Evolutionary conservation across 2,888 invertebrate genomes (phyloP), one percentile per base, ranked within the genome.

Genomic region (Pyrochroa serraticornis): DNA sequence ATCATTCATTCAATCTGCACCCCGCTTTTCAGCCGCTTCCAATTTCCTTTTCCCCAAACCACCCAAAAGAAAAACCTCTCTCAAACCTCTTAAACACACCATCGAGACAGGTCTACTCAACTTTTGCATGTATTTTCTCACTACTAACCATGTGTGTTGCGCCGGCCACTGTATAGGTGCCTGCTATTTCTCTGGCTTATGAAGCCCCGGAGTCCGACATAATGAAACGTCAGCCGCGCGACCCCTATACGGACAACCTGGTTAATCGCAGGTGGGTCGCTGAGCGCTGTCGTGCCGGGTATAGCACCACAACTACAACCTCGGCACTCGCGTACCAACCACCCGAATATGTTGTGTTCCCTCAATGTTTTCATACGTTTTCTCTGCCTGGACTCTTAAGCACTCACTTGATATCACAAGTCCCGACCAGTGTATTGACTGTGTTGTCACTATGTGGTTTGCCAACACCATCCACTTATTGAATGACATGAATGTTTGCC

Each of bases 121-220:
- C 66, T 71, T 74, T 65, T 75, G 76, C 77, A 76, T 76, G 76
- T 73, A 65, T 41, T 70, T 69, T 71, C 56, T 68, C 67, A 67
- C 66, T 73, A 73, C 71, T 74, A 74, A 72, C 71, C 74, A 65
- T 76, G 69, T 75, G 73, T 77, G 72, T 77, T 75, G 75, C 74
- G 76, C 72, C 72, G 74, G 85, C 95, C 95, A 95, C 86, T 95
- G 72, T 77, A 82, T 88, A 93, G 95, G 93, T 95, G 86, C 96
- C 96, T 84, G 96, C 96, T 86, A 97, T 96, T 86, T 96, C 96
- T 84, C 90, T 97, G 88, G 96, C 96, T 85, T 97, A 97, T 86
- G 96, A 97, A 89, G 93, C 94, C 85, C 94, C 96, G 83, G 96
- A 97, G 88, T 94, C 93, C 82, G 96, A 96, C 90, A 97, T 96